These are phyloP conservation scores for Diachrysia chrysitis DNA, from an alignment of 2,888 invertebrate genomes.

Conservation along the genomic window DNA sequence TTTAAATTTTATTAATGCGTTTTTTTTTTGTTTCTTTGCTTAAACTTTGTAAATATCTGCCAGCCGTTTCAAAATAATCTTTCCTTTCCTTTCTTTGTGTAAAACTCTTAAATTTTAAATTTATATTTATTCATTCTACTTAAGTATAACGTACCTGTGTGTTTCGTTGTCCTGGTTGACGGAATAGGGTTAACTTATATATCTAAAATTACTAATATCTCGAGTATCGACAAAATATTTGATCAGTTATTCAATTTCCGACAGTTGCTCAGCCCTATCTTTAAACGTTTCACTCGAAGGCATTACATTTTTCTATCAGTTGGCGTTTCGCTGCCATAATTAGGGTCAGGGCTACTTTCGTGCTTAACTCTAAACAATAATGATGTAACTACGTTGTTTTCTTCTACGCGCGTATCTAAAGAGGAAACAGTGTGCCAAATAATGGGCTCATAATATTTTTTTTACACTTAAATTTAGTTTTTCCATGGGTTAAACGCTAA, in stretches of 20 bases:
- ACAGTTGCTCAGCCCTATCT: neutral
- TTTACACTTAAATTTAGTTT: constrained; percentile 24
- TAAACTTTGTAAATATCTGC: too few species aligned
- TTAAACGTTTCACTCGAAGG: constrained; percentile 21
- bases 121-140: too few species aligned
- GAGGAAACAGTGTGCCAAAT: constrained; percentile 25
- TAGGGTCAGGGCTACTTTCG: constrained; percentile 53
- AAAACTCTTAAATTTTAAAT: too few species aligned
- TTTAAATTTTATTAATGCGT: too few species aligned
- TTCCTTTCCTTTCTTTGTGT: too few species aligned
- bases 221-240: neutral
- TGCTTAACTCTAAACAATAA: constrained; percentile 26
- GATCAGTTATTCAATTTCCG: neutral
- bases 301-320: constrained; percentile 35
- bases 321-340: constrained; percentile 35
- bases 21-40: too few species aligned
- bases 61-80: too few species aligned
- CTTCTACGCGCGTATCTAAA: constrained; percentile 20
- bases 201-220: too few species aligned
- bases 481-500: neutral
- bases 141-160: too few species aligned
- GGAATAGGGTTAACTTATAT: too few species aligned
- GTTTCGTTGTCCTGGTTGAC: too few species aligned
- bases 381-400: constrained; percentile 32
- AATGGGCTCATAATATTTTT: constrained; percentile 22